Percentiles rank a stretch among this genome's conserved stretches.
These are phyloP conservation scores for Heliopora coerulea DNA, from an alignment of 92 coral and sea anemone species.

Conservation along the genomic window DNA sequence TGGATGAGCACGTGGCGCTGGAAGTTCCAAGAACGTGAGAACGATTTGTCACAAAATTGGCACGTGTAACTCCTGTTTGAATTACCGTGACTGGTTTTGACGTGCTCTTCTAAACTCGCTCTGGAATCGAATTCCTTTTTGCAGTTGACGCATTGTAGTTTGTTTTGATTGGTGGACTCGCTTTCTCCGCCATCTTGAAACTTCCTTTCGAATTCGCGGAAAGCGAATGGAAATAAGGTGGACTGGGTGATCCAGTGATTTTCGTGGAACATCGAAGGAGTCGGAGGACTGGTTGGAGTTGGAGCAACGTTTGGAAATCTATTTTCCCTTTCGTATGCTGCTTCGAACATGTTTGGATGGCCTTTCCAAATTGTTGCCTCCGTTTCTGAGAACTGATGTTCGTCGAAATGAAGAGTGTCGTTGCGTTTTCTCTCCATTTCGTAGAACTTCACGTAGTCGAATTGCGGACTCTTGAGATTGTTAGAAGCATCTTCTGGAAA, in stretches of 20 bases:
- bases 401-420: conserved; percentile 5
- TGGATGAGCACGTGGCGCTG: conserved; percentile 46
- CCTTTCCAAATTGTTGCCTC: conserved; percentile 14
- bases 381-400: conserved; percentile 21
- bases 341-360: conserved; percentile 13
- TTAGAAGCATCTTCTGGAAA: conserved; percentile 31
- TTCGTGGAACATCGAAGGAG: conserved; percentile 41
- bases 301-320: conserved; percentile 1
- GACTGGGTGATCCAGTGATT: conserved; percentile 41
- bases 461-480: conserved; percentile 24
- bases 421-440: conserved; percentile 11
- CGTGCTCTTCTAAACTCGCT: conserved; percentile 33
- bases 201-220: conserved; percentile 32
- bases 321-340: not conserved
- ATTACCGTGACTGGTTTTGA: conserved; percentile 25
- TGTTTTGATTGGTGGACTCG: conserved; percentile 2
- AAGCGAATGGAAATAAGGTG: conserved; percentile 40
- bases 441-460: conserved; percentile 35
- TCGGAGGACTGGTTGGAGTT: conserved; percentile 28
- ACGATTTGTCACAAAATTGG: conserved; percentile 32
- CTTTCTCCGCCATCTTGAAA: conserved; percentile 3
- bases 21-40: conserved; percentile 44
- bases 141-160: conserved; percentile 20
- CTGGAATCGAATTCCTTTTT: conserved; percentile 25
- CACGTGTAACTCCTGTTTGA: conserved; percentile 41